Conservation (phyloP, 2,113 vertebrate genomes). For the Callopanchax toddi region DNA sequence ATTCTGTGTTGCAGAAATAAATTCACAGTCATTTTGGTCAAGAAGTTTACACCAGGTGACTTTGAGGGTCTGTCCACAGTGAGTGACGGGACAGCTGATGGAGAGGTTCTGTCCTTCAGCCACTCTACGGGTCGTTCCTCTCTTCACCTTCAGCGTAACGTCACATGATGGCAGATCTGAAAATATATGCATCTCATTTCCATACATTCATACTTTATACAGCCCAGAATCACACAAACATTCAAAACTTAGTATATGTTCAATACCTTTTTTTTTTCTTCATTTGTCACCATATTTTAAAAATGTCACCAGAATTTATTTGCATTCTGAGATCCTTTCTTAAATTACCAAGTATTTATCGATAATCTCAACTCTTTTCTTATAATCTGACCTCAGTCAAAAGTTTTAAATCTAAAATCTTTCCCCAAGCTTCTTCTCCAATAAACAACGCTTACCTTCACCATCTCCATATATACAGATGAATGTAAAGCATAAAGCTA, state of each 20-base stretch:
- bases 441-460: constrained; percentile 11
- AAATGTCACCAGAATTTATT: no score
- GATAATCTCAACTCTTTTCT: no score
- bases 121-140: not conserved
- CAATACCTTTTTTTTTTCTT: no score
- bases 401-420: no score
- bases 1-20: not conserved
- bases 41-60: constrained; percentile 52
- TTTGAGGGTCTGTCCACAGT: constrained; percentile 13
- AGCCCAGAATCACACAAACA: no score
- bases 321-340: no score
- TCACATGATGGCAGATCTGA: constrained; percentile 26
- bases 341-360: no score
- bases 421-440: no score
- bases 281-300: no score
- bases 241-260: no score
- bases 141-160: not conserved
- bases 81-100: constrained; percentile 26
- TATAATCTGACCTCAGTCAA: no score
- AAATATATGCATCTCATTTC: no score
- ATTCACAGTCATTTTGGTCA: accelerated
- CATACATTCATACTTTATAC: not conserved
- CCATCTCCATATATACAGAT: not conserved
- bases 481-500: not conserved
- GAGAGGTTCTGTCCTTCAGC: constrained; percentile 1